Evolutionary conservation across 2,113 vertebrate species (phyloP).

Genomic region (Varanus salvator): DNA sequence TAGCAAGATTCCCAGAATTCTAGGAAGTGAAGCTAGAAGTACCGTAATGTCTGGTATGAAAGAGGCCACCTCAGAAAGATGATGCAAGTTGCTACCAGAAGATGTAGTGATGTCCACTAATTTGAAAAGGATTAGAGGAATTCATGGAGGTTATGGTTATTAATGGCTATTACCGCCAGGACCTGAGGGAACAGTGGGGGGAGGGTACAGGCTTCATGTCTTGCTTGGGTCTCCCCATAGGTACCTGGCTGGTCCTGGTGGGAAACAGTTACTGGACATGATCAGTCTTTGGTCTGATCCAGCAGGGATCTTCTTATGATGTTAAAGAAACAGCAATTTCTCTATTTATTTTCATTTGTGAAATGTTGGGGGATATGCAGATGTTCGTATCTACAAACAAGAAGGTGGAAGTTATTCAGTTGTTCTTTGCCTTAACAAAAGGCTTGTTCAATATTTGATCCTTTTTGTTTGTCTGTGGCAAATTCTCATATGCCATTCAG

Average conservation of each 20-base stretch:
- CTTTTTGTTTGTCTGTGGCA: conserved; percentile 48
- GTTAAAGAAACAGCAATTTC: not conserved
- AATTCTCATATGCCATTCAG: conserved; percentile 31
- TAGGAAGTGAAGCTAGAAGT: not conserved
- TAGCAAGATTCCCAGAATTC: not conserved
- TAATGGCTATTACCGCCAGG: not conserved
- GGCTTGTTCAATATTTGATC: conserved; percentile 10
- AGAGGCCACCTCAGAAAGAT: not conserved
- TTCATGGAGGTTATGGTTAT: not conserved
- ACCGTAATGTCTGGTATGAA: not conserved
- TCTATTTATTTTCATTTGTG: conserved; percentile 10
- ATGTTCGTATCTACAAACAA: not conserved
- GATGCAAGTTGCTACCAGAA: not conserved
- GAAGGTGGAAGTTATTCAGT: conserved; percentile 1
- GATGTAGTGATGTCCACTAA: not conserved
- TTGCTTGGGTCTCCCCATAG: not conserved
- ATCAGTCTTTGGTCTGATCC: not conserved
- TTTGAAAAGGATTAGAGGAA: not conserved
- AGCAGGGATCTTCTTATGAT: not conserved
- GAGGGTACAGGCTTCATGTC: not conserved
- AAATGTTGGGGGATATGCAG: not conserved
- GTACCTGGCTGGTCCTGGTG: not conserved
- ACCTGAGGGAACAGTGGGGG: not conserved
- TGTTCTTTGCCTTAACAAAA: conserved; percentile 25
- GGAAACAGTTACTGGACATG: not conserved